A percentile compares a stretch with the other conserved stretches of the same genome.
Conservation (phyloP, 2,113 vertebrate genomes). For the Aviceda subcristata region DNA sequence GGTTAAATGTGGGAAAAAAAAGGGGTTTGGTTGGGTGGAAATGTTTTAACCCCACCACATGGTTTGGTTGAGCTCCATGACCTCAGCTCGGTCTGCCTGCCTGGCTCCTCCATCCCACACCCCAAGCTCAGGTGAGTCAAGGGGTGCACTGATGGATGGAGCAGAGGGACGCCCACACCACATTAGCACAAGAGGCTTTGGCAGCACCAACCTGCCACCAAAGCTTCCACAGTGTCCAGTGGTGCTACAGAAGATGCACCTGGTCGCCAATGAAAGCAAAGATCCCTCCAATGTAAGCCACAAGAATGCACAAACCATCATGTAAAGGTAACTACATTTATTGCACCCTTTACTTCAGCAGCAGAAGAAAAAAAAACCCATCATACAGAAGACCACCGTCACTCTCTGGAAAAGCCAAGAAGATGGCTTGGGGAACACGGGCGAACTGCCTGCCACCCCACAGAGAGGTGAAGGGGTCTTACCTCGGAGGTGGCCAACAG, state of each 20-base stretch:
- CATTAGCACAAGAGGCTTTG: not conserved
- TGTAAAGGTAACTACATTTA: not conserved
- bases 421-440: not conserved
- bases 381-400: not conserved
- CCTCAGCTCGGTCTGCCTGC: not conserved
- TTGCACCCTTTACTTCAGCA: not conserved
- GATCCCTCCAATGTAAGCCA: not conserved
- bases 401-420: not conserved
- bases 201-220: not conserved
- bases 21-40: rapidly evolving
- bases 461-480: not conserved
- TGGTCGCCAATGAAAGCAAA: not conserved
- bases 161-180: not conserved
- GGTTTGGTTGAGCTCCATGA: not conserved
- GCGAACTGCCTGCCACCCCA: not conserved
- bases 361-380: not conserved
- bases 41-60: not conserved
- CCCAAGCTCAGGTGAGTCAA: not conserved
- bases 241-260: not conserved
- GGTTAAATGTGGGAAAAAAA: not conserved
- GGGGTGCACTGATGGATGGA: not conserved
- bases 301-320: not conserved
- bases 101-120: not conserved
- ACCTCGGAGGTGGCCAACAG: not conserved
- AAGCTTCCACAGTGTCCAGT: not conserved